Conservation (phyloP, 2,888 invertebrate species). For the Carpatolechia fugitivella region DNA sequence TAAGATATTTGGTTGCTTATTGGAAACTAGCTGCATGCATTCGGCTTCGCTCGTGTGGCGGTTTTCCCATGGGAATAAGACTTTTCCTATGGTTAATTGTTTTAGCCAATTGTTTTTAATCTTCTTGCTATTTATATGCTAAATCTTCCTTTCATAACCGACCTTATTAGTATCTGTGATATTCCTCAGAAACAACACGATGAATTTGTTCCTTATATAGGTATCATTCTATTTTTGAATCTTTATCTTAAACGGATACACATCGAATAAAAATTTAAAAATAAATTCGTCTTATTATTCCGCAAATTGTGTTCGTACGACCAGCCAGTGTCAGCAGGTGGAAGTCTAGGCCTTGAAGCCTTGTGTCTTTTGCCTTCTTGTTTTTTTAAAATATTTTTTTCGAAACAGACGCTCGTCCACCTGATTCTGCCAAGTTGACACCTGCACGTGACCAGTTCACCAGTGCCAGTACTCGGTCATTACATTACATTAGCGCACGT, state of each 20-base stretch:
- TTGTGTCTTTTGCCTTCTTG: slow-evolving; percentile 1
- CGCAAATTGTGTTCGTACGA: slow-evolving; percentile 3
- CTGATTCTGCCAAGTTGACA: slow-evolving; percentile 10
- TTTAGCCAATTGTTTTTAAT: too few relatives aligned
- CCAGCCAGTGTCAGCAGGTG: slow-evolving; percentile 8
- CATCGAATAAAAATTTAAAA: neutral
- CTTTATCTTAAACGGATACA: neutral
- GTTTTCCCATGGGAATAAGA: too few relatives aligned
- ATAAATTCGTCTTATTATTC: slow-evolving; percentile 6
- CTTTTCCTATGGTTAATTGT: too few relatives aligned
- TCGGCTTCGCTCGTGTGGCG: too few relatives aligned
- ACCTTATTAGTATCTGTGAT: too few relatives aligned
- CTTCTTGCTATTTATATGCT: too few relatives aligned
- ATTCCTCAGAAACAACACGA: too few relatives aligned
- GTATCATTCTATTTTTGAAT: neutral
- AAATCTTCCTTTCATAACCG: too few relatives aligned
- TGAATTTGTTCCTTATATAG: too few relatives aligned
- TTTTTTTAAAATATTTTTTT: slow-evolving; percentile 9
- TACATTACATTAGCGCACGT: neutral
- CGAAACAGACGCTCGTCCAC: slow-evolving; percentile 1
- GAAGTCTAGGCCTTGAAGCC: slow-evolving; percentile 11
- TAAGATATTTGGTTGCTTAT: too few relatives aligned
- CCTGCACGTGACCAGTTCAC: neutral
- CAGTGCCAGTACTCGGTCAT: neutral
- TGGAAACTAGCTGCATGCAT: too few relatives aligned